Conservation (phyloP, 2,888 invertebrate species). For the Mythimna albipuncta region DNA sequence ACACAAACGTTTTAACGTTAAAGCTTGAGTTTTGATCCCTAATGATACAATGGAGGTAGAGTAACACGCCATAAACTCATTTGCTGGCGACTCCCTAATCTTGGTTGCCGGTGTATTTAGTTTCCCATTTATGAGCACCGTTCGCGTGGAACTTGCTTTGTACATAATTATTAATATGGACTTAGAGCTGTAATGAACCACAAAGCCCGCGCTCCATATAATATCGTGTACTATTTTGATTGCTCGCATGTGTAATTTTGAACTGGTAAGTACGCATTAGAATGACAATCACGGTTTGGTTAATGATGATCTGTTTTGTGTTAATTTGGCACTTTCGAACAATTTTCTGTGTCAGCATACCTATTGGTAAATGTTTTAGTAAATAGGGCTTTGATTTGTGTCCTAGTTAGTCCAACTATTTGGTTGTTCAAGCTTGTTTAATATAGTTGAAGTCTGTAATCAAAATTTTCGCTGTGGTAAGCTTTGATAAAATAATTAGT, state of each 20-base stretch:
- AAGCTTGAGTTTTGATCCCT: slow-evolving; percentile 73
- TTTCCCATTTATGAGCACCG: slow-evolving; percentile 81
- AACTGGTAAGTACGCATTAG: slow-evolving; percentile 55
- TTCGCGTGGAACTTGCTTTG: slow-evolving; percentile 73
- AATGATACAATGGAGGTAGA: slow-evolving; percentile 77
- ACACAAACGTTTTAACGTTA: slow-evolving; percentile 69
- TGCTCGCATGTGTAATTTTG: slow-evolving; percentile 64
- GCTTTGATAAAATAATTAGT: not conserved
- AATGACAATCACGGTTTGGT: slow-evolving; percentile 50
- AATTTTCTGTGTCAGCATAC: slow-evolving; percentile 11
- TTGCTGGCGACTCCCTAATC: slow-evolving; percentile 81
- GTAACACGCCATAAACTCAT: slow-evolving; percentile 88
- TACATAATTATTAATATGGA: slow-evolving; percentile 75
- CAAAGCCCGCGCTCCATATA: slow-evolving; percentile 60
- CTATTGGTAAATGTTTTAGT: slow-evolving; percentile 15
- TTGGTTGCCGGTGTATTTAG: slow-evolving; percentile 82
- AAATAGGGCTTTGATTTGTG: slow-evolving; percentile 1
- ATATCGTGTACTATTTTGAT: slow-evolving; percentile 62
- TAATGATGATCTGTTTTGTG: slow-evolving; percentile 55
- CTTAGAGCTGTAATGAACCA: slow-evolving; percentile 75
- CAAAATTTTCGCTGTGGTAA: no score
- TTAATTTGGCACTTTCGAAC: slow-evolving; percentile 33
- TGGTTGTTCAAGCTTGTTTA: not conserved
- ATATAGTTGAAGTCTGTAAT: not conserved
- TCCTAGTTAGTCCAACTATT: slow-evolving; percentile 6